These are phyloP conservation scores for Rissa tridactyla DNA, from an alignment of 2,113 vertebrate species.

Conservation along the genomic window DNA sequence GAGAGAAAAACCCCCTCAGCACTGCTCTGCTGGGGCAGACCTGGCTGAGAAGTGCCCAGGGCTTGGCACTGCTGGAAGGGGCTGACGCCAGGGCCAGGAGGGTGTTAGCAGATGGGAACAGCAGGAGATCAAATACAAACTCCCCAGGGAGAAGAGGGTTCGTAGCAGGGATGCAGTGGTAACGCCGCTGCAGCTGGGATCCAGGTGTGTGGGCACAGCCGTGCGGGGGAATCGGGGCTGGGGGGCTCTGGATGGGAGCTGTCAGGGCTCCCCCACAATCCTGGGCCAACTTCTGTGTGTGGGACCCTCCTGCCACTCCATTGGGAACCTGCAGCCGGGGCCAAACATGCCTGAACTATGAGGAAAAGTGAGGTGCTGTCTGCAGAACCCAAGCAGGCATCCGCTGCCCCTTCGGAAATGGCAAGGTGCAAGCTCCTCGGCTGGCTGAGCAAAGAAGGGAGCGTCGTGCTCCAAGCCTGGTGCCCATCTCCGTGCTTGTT, in stretches of 20 bases:
- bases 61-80: neutral
- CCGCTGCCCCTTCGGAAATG: rapidly evolving
- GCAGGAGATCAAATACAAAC: rapidly evolving
- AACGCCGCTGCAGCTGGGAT: neutral
- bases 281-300: neutral
- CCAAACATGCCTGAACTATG: rapidly evolving
- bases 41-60: neutral
- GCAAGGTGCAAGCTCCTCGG: neutral
- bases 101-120: neutral
- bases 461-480: rapidly evolving
- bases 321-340: neutral
- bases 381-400: neutral
- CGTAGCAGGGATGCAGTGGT: rapidly evolving
- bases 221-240: rapidly evolving
- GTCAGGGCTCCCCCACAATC: neutral
- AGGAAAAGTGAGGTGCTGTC: neutral
- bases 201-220: neutral
- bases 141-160: neutral
- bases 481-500: rapidly evolving
- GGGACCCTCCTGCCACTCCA: neutral
- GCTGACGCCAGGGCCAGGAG: rapidly evolving
- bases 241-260: neutral
- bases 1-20: neutral
- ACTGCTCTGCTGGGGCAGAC: neutral
- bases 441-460: neutral